Conservation (phyloP, 2,797 vertebrate species). For the Anas bahamensis region DNA sequence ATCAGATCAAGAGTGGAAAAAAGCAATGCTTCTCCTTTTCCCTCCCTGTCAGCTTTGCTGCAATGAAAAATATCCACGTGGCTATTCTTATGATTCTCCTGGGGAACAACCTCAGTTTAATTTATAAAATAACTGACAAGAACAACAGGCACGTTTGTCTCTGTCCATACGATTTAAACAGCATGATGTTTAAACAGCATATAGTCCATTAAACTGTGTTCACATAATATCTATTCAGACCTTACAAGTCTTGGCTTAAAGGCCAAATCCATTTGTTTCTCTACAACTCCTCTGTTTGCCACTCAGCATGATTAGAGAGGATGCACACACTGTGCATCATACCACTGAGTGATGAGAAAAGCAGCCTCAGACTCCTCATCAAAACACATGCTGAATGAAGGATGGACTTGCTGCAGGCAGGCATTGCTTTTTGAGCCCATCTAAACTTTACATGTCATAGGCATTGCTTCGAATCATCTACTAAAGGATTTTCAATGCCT, state of each 20-base stretch:
- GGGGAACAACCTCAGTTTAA: constrained; percentile 3
- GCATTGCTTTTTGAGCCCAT: not conserved
- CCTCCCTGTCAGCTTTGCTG: not conserved
- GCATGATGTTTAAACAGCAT: not conserved
- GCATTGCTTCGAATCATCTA: not conserved
- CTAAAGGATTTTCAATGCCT: not conserved
- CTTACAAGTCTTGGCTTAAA: not conserved
- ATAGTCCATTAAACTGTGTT: not conserved
- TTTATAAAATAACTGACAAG: not conserved
- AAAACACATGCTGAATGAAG: not conserved
- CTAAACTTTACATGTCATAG: not conserved
- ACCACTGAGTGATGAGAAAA: not conserved
- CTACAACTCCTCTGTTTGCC: not conserved
- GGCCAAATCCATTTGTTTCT: constrained; percentile 5
- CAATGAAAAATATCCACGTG: constrained; percentile 10
- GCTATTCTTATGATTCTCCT: not conserved
- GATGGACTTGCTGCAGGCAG: not conserved
- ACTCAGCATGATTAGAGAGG: not conserved
- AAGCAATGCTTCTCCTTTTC: not conserved
- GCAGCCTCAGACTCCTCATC: not conserved
- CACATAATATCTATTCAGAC: not conserved
- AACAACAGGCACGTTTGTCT: constrained; percentile 18
- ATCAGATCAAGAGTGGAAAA: not conserved
- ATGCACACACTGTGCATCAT: not conserved
- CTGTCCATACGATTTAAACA: not conserved